Evolutionary conservation across 2,113 vertebrate genomes (phyloP), one percentile per base, ranked within the genome.

Genomic region (Oophaga pumilio): DNA sequence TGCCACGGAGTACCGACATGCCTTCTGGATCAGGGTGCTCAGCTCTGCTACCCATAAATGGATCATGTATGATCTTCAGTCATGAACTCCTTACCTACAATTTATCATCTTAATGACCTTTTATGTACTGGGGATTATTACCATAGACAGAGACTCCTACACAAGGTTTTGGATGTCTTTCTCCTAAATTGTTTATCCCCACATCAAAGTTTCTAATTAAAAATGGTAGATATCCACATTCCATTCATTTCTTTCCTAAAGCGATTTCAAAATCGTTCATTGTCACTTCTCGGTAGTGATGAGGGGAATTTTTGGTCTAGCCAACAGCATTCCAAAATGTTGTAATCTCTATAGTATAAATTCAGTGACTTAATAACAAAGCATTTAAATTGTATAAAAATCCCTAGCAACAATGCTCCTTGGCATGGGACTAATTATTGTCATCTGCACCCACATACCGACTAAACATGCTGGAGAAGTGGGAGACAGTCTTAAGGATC

Each of bases 401-500:
- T 22, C 15, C 33, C 33, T 57, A 24, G 12, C 57, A 68, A 43
- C 28, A 56, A 78, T 56, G 64, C 28, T 50, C 28, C 57, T 56
- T 22, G 59, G 22, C 17, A 77, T 77, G 74, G 20, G 77, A 24
- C 77, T 77, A 85, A 77, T 85, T 74, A 66, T 26, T 85, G 76
- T 86, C 76, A 68, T 86, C 74, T 86, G 85, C 56, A n/a, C n/a
- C n/a, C 8, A 17, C 14, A 74, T 20, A n/a, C 59, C 17, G 8
- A 66, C 73, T 50, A 33, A 79, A 33, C 56, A 78, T 43, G 76
- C 53, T 76, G 76, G 56, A 76, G 74, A 71, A 60, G 28, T 43
- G 57, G 49, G 24, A 87, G 85, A 87, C 77, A 50, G 59, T 87
- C 77, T 60, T 71, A 13, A 73, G 64, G 26, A 60, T 73, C 85